phyloP scores from a whole-genome alignment of 2,888 invertebrate species.

The Drosophila villosipedis region DNA sequence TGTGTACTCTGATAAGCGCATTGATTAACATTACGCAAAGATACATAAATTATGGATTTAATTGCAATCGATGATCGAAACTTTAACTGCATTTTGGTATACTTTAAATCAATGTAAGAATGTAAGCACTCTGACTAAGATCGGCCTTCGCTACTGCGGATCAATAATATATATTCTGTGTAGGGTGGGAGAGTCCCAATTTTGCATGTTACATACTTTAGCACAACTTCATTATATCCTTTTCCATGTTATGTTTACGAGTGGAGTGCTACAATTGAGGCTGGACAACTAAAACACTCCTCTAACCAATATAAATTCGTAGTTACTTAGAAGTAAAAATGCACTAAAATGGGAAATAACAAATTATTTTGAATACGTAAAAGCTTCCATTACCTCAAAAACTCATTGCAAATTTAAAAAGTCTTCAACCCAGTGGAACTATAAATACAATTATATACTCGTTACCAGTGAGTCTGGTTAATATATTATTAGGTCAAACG shows the following conservation, averaged over 20 bases:
- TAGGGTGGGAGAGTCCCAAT: accelerated
- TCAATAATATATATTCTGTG: background rate
- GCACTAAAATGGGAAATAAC: background rate
- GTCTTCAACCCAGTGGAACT: background rate
- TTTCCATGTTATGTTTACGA: background rate
- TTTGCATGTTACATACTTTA: background rate
- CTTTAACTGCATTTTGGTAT: background rate
- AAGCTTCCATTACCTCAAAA: background rate
- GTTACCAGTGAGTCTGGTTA: background rate
- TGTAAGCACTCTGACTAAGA: background rate
- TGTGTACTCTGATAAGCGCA: background rate
- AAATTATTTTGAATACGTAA: background rate
- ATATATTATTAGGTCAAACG: background rate
- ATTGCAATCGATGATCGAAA: background rate
- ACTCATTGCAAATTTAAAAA: background rate
- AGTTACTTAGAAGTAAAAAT: background rate
- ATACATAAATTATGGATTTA: background rate
- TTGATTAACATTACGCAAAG: background rate
- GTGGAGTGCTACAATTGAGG: background rate
- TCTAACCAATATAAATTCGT: background rate
- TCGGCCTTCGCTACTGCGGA: background rate
- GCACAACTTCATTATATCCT: background rate
- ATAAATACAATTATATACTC: background rate
- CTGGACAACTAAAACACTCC: background rate
- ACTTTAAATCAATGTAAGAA: background rate